phyloP scores from a whole-genome alignment of 2,888 invertebrate species.

The Noctua fimbriata region DNA sequence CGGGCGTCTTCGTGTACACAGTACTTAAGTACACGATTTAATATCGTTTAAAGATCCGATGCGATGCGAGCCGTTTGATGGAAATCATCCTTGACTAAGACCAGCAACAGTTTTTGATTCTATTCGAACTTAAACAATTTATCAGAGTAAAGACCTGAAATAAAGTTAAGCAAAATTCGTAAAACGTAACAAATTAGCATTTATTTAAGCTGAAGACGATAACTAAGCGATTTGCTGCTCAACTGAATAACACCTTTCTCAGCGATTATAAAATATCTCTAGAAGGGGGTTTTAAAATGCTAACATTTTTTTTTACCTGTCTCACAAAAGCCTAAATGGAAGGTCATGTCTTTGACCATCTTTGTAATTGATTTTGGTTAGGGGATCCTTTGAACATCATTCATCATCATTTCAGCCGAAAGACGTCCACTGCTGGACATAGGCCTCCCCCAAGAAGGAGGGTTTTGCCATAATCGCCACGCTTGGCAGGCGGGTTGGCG shows the following conservation, averaged over 20 bases:
- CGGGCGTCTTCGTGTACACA: too few relatives aligned
- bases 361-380: neutral
- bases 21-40: too few relatives aligned
- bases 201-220: conserved; percentile 6
- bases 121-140: neutral
- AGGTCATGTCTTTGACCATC: neutral
- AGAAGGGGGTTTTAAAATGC: neutral
- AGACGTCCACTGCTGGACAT: too few relatives aligned
- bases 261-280: neutral
- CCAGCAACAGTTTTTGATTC: neutral
- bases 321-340: neutral
- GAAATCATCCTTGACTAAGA: too few relatives aligned
- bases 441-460: too few relatives aligned
- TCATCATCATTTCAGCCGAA: too few relatives aligned
- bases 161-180: neutral
- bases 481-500: too few relatives aligned
- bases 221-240: conserved; percentile 5
- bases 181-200: conserved; percentile 18
- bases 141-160: neutral
- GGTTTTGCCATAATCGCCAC: too few relatives aligned
- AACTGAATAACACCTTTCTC: neutral
- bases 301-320: neutral
- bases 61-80: too few relatives aligned
- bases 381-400: too few relatives aligned
- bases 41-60: too few relatives aligned